Conservation (phyloP, 2,888 invertebrate genomes). For the Ceramica pisi region DNA sequence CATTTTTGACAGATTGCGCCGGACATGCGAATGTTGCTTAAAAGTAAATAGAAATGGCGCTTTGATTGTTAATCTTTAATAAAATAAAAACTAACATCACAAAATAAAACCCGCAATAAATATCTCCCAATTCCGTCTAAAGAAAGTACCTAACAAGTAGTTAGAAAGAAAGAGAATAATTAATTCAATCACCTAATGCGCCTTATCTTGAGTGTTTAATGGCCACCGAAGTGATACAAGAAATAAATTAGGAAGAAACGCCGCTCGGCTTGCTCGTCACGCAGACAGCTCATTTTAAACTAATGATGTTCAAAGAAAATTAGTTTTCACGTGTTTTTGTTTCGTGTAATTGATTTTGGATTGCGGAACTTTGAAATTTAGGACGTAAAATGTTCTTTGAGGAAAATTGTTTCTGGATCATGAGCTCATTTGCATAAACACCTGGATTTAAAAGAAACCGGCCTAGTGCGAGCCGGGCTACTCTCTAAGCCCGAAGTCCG, state of each 20-base stretch:
- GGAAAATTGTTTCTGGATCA: not conserved
- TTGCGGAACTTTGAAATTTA: slow-evolving; percentile 1
- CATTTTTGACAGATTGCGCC: no score
- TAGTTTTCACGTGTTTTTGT: slow-evolving; percentile 18
- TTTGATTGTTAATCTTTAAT: no score
- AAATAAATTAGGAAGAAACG: slow-evolving; percentile 36
- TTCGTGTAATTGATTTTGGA: slow-evolving; percentile 25
- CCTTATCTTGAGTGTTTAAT: slow-evolving; percentile 19
- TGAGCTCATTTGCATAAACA: not conserved
- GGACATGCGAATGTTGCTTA: no score
- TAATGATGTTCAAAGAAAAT: slow-evolving; percentile 23
- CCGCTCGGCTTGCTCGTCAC: slow-evolving; percentile 28
- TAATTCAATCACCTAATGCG: slow-evolving; percentile 50
- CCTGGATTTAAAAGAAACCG: not conserved
- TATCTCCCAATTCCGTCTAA: no score
- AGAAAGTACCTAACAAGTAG: slow-evolving; percentile 1
- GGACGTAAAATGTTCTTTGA: not conserved
- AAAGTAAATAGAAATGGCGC: no score
- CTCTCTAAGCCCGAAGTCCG: no score
- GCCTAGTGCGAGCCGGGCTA: no score
- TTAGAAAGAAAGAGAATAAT: slow-evolving; percentile 41
- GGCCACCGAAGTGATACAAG: slow-evolving; percentile 30
- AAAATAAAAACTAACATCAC: no score
- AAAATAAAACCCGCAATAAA: no score
- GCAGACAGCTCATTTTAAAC: slow-evolving; percentile 35